Evolutionary conservation across 2,797 vertebrate species (phyloP).

Genomic region (Gymnoscopelus microlampas): DNA sequence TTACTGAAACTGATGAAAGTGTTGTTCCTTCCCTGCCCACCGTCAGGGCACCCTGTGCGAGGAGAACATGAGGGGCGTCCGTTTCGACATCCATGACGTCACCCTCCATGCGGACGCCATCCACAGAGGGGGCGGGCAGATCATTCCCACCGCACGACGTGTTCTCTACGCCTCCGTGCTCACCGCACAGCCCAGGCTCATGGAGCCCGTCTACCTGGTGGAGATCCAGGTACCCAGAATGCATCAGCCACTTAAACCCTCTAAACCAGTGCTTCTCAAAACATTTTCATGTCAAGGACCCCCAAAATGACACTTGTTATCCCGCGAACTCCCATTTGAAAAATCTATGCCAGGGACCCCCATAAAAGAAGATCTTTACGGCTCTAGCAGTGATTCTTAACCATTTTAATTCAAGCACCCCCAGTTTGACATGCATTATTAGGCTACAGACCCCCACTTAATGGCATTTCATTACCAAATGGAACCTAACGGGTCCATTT

Average conservation of each 20-base stretch:
- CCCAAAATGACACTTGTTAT: no score
- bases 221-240: conserved; percentile 89
- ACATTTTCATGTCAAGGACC: no score
- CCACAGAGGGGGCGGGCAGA: conserved; percentile 95
- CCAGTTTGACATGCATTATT: no score
- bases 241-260: no score
- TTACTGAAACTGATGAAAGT: neutral
- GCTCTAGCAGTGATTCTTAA: no score
- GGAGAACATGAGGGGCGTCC: conserved; percentile 93
- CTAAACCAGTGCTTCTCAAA: neutral
- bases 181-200: conserved; percentile 88
- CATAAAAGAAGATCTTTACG: no score
- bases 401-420: no score
- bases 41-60: conserved; percentile 92
- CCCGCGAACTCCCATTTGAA: no score
- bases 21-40: neutral
- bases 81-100: conserved; percentile 94
- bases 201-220: conserved; percentile 96
- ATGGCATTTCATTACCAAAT: no score
- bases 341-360: no score
- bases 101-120: conserved; percentile 95
- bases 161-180: conserved; percentile 91
- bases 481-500: no score
- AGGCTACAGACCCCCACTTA: no score
- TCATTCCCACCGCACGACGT: conserved; percentile 94